A percentile compares a stretch with the other conserved stretches of the same genome.
phyloP scores from a whole-genome alignment of 2,113 vertebrate genomes.

The Talpa occidentalis region DNA sequence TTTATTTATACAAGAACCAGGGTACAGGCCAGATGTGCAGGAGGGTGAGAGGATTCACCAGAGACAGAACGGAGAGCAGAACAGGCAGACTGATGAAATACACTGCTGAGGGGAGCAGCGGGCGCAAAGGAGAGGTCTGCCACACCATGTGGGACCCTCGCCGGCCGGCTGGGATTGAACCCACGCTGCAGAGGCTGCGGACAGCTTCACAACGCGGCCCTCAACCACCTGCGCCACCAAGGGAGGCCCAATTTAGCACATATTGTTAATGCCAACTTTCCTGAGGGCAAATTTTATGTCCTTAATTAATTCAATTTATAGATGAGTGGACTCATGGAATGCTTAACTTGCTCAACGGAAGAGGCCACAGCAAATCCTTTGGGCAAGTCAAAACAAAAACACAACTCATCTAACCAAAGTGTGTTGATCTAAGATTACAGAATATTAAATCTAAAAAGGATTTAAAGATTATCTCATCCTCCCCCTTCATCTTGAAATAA shows the following conservation, averaged over 20 bases:
- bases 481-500: neutral
- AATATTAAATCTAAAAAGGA: neutral
- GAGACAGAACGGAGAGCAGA: no score
- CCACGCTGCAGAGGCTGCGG: no score
- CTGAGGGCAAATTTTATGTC: neutral
- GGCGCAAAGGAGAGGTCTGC: no score
- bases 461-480: neutral
- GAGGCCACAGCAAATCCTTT: neutral
- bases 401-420: neutral
- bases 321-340: neutral
- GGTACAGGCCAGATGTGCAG: no score
- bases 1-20: no score
- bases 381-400: neutral
- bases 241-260: neutral
- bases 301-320: neutral
- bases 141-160: no score
- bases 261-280: neutral
- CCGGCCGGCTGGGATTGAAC: no score
- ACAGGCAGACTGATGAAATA: no score
- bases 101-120: no score
- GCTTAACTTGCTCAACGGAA: neutral
- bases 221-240: no score
- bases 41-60: no score
- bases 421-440: neutral
- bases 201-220: no score